These are phyloP conservation scores for Isoperla grammatica DNA, from an alignment of 2,888 invertebrate genomes.

Conservation along the genomic window DNA sequence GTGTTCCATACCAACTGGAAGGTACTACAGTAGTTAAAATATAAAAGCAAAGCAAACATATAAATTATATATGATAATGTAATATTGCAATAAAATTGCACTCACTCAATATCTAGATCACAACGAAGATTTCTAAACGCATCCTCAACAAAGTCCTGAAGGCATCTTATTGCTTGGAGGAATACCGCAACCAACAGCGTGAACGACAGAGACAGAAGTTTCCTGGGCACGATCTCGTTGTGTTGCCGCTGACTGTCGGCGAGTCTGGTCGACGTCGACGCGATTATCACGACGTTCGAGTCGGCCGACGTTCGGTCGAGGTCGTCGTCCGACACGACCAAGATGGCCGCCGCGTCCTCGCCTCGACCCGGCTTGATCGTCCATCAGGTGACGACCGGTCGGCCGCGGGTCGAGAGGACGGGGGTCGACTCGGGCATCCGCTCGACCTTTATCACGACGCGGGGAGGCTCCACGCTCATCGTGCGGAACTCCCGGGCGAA, in stretches of 20 bases:
- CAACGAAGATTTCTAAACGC: slow-evolving; percentile 39
- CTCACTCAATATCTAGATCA: slow-evolving; percentile 18
- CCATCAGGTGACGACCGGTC: neutral
- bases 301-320: slow-evolving; percentile 1
- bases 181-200: slow-evolving; percentile 56
- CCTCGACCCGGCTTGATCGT: neutral
- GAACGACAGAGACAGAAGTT: slow-evolving; percentile 54
- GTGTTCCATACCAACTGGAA: too few species aligned
- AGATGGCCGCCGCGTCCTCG: too few species aligned
- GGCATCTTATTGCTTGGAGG: slow-evolving; percentile 57
- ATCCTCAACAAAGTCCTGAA: slow-evolving; percentile 56
- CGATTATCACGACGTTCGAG: slow-evolving; percentile 18
- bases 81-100: too few species aligned
- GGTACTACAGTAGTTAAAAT: too few species aligned
- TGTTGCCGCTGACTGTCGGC: neutral
- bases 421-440: neutral
- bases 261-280: slow-evolving; percentile 2
- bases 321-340: too few species aligned
- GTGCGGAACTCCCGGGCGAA: slow-evolving; percentile 59
- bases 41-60: too few species aligned
- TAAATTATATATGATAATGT: too few species aligned
- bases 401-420: neutral
- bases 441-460: slow-evolving; percentile 36
- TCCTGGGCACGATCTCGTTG: slow-evolving; percentile 46
- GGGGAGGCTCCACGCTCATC: slow-evolving; percentile 50